Base-by-base conservation (phyloP, 2,888 invertebrate genomes). In the Sisyra terminalis region DNA sequence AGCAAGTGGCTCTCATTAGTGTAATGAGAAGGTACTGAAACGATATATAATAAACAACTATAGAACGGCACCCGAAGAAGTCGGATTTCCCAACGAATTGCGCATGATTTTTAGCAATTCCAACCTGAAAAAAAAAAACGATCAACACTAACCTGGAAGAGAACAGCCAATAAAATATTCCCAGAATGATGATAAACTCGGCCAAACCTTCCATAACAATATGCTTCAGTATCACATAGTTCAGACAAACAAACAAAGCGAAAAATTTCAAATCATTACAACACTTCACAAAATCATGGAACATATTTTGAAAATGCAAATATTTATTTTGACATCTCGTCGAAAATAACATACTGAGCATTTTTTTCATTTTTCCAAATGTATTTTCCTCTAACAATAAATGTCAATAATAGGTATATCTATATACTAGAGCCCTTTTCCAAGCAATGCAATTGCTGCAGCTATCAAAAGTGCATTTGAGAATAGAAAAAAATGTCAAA, bases 121-220 rank as follows among this genome's bases (percentile, higher is more conserved):
- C n/a, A n/a, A n/a, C n/a, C n/a, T n/a, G n/a, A n/a, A n/a, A n/a
- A n/a, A n/a, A n/a, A 24, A 5, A 24, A 24, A 5, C 7, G 24
- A 24, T 7, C 24, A 31, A 13, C 13, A 43, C 43, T 38, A 18
- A 43, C 43, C 35, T 43, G 15, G 38, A 16, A n/a, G 60, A 59
- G 47, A 56, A 60, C 17, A 56, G 50, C 60, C 60, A 60, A 48
- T 59, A 55, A 38, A 55, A 45, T 42, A 53, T 47, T 29, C 53
- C 54, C 37, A 53, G n/a, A 10, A 43, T 17, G 5, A 38, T 15
- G 10, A 43, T 31, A 37, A 37, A 37, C 38, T 43, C 43, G 18
- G 37, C 37, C 14, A 38, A 29, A 17, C 39, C 44, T 13, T 43
- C 43, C 43, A 43, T 43, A 5, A 24, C 29, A 29, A 37, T 24